phyloP scores from a whole-genome alignment of 2,888 invertebrate species.

The Cyrtodaria siliqua region DNA sequence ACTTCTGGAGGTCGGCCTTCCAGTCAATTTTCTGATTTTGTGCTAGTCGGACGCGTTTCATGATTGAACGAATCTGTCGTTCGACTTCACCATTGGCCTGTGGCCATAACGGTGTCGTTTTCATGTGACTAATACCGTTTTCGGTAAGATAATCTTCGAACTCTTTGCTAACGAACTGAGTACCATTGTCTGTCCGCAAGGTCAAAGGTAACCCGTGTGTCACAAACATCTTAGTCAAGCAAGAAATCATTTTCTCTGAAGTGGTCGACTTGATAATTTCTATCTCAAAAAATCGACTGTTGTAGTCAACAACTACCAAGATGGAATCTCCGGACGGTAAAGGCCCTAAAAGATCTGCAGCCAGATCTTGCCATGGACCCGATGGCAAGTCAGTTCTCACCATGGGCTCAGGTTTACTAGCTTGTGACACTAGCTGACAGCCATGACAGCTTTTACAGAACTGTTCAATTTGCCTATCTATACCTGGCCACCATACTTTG shows the following conservation, averaged over 20 bases:
- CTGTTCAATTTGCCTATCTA: slow-evolving; percentile 30
- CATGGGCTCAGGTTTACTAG: slow-evolving; percentile 44
- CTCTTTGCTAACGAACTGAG: slow-evolving; percentile 32
- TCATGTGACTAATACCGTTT: slow-evolving; percentile 35
- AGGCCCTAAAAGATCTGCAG: too few relatives aligned
- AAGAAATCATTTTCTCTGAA: slow-evolving; percentile 1
- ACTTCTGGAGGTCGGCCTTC: slow-evolving; percentile 42
- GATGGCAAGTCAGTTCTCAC: slow-evolving; percentile 25
- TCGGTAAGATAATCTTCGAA: slow-evolving; percentile 22
- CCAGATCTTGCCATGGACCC: slow-evolving; percentile 48
- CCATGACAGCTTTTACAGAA: slow-evolving; percentile 45
- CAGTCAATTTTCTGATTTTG: slow-evolving; percentile 28
- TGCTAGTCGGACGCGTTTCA: slow-evolving; percentile 54
- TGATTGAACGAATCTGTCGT: slow-evolving; percentile 43
- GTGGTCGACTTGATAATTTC: slow-evolving; percentile 12
- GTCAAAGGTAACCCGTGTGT: slow-evolving; percentile 25
- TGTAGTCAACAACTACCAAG: slow-evolving; percentile 28
- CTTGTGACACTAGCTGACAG: slow-evolving; percentile 42
- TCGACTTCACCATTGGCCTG: slow-evolving; percentile 61
- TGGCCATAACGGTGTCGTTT: slow-evolving; percentile 47
- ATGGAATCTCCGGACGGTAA: slow-evolving; percentile 11
- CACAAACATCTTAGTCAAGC: slow-evolving; percentile 6
- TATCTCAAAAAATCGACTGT: slow-evolving; percentile 12
- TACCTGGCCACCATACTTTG: slow-evolving; percentile 63
- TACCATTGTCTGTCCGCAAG: slow-evolving; percentile 48